Conservation (phyloP, 2,888 invertebrate species). For the Scelioninae gen. 2 region DNA sequence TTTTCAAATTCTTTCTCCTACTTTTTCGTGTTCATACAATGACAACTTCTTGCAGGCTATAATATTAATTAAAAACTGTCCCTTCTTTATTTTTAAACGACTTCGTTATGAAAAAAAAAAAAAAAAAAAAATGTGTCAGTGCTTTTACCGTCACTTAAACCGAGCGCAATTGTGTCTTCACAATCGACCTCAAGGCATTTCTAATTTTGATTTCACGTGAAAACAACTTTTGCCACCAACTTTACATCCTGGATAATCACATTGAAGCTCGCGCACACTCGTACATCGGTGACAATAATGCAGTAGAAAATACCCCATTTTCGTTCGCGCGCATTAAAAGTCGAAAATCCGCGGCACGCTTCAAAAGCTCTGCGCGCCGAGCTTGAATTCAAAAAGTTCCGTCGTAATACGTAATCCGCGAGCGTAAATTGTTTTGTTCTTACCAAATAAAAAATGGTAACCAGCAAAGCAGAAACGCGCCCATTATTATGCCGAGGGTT, state of each 20-base stretch:
- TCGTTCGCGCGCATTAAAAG: conserved; percentile 11
- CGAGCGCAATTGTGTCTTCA: too few species aligned
- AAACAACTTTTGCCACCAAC: background rate
- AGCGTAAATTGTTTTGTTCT: conserved; percentile 71
- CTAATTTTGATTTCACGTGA: too few species aligned
- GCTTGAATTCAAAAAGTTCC: conserved; percentile 47
- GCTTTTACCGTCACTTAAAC: too few species aligned
- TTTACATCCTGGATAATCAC: conserved; percentile 10
- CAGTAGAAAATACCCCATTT: conserved; percentile 16
- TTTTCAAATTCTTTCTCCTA: too few species aligned
- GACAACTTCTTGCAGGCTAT: too few species aligned
- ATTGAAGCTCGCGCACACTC: background rate
- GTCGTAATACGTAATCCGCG: conserved; percentile 84
- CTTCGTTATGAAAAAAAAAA: too few species aligned
- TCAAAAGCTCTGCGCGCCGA: conserved; percentile 15
- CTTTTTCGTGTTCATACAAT: too few species aligned
- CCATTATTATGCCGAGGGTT: conserved; percentile 97
- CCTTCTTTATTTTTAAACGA: too few species aligned
- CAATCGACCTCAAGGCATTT: too few species aligned
- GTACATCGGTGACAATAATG: conserved; percentile 22
- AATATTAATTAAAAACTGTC: too few species aligned
- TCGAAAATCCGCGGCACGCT: conserved; percentile 20
- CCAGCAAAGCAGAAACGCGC: conserved; percentile 96
- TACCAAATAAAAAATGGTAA: conserved; percentile 97
- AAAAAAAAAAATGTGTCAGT: too few species aligned